A percentile compares a stretch with the other conserved stretches of the same genome.
phyloP scores from a whole-genome alignment of 2,888 invertebrate species.

The Lasioglossum leucozonium region DNA sequence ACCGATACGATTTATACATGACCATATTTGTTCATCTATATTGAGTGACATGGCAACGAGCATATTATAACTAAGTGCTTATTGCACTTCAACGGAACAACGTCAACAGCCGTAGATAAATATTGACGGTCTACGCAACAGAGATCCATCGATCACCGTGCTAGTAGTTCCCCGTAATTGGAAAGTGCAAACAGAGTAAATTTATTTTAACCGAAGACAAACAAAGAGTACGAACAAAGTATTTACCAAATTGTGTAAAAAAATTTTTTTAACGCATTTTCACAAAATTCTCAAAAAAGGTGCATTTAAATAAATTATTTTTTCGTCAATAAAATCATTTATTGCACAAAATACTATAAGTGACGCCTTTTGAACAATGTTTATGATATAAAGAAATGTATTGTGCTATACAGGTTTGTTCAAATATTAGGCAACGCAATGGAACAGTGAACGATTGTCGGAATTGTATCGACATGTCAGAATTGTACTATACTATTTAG shows the following conservation, averaged over 20 bases:
- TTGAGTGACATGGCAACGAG: background rate
- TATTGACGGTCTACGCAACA: background rate
- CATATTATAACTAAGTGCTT: too few relatives aligned
- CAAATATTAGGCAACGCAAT: background rate
- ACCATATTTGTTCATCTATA: background rate
- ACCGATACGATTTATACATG: background rate
- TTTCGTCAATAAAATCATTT: too few relatives aligned
- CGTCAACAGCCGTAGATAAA: background rate
- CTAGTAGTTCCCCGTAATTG: background rate
- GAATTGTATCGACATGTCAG: background rate
- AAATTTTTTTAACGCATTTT: too few relatives aligned
- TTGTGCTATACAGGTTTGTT: background rate
- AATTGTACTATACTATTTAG: background rate
- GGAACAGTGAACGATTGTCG: background rate
- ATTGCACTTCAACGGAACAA: too few relatives aligned
- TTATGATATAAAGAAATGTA: background rate
- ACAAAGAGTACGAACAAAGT: constrained; percentile 21
- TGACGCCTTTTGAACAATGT: background rate
- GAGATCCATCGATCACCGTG: background rate
- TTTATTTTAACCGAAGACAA: background rate
- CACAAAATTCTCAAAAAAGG: too few relatives aligned
- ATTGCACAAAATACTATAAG: background rate
- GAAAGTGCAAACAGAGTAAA: constrained; percentile 5
- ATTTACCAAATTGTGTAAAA: too few relatives aligned
- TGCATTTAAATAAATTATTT: too few relatives aligned